Conservation (phyloP, 2,888 invertebrate species). For the Microchrysa polita region DNA sequence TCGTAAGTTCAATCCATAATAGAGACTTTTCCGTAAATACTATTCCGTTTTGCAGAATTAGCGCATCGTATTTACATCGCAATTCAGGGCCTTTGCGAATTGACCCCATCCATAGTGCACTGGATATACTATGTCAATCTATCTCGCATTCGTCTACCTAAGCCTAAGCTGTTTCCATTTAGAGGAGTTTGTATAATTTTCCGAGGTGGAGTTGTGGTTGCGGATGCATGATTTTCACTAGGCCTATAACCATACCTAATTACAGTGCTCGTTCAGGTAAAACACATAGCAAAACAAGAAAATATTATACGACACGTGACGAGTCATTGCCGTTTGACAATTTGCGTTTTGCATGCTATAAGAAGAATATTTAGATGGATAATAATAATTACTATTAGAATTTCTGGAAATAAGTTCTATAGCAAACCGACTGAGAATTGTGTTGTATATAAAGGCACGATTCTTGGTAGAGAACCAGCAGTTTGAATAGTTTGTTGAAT, state of each 20-base stretch:
- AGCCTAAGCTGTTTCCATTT: no score
- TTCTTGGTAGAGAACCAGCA: neutral
- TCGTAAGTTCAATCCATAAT: neutral
- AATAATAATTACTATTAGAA: neutral
- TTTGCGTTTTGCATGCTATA: neutral
- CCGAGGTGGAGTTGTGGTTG: neutral
- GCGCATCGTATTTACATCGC: neutral
- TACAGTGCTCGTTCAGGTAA: neutral
- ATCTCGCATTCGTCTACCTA: neutral
- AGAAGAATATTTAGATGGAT: neutral
- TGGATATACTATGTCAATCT: neutral
- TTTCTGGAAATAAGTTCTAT: neutral
- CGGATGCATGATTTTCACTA: neutral
- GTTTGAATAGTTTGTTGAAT: neutral
- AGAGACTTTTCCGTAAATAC: neutral
- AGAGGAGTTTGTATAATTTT: neutral
- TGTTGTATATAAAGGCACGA: neutral
- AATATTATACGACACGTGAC: no score
- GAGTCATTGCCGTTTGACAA: neutral
- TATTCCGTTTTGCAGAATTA: neutral
- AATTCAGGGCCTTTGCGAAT: neutral
- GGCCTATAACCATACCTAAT: conserved; percentile 11
- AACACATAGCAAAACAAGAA: conserved; percentile 1
- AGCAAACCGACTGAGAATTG: neutral
- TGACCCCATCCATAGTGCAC: neutral